Evolutionary conservation across 2,888 invertebrate species (phyloP).

Genomic region (Polydrusus tereticollis): DNA sequence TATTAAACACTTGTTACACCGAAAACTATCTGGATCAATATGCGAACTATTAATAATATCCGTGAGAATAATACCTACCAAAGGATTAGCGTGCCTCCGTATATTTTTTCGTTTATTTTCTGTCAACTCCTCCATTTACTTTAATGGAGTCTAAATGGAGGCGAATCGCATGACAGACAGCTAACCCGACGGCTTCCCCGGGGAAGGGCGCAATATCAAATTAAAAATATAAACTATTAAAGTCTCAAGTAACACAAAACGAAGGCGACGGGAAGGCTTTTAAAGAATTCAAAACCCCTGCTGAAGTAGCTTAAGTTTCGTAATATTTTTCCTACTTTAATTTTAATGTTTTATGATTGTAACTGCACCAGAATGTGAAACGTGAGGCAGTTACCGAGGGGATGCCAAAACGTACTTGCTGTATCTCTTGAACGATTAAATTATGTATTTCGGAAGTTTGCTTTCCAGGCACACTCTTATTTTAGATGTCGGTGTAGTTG

Average conservation of each 20-base stretch:
- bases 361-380: constrained; percentile 10
- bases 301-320: constrained; percentile 49
- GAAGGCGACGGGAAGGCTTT: constrained; percentile 33
- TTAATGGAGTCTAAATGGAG: constrained; percentile 66
- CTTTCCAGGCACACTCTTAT: background rate
- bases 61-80: background rate
- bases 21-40: background rate
- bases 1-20: too few relatives aligned
- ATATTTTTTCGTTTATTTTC: constrained; percentile 53
- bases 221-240: constrained; percentile 65
- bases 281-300: constrained; percentile 42
- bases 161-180: constrained; percentile 62
- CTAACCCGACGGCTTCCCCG: constrained; percentile 50
- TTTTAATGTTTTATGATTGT: constrained; percentile 12
- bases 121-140: constrained; percentile 55
- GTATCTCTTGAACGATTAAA: background rate
- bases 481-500: background rate
- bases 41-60: background rate
- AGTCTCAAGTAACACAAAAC: constrained; percentile 58
- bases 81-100: background rate
- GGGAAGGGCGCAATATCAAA: constrained; percentile 59
- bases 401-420: background rate
- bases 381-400: constrained; percentile 6
- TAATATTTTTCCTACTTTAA: constrained; percentile 18
- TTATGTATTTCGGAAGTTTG: background rate